A percentile compares a stretch with the other conserved stretches of the same genome.
phyloP scores from a whole-genome alignment of 2,113 vertebrate genomes.

The Aleadryas rufinucha region DNA sequence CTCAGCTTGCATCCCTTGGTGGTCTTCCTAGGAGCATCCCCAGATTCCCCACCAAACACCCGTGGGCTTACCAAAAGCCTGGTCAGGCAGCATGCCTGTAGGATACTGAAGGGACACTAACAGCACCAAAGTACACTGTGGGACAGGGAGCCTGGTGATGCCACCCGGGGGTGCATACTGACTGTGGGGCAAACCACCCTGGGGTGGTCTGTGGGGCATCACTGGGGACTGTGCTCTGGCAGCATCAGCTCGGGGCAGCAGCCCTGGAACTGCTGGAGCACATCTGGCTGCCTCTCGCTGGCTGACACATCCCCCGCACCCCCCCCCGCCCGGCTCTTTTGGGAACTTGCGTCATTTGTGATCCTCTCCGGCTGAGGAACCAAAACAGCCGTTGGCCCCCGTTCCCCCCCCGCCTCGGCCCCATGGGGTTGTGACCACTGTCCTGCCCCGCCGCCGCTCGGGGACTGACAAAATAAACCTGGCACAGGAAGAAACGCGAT shows the following conservation, averaged over 20 bases:
- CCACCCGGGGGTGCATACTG: fast-evolving
- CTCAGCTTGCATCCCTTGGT: not conserved
- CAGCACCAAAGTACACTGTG: no score
- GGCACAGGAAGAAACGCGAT: not conserved
- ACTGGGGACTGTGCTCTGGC: not conserved
- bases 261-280: not conserved
- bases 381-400: not conserved
- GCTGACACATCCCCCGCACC: not conserved
- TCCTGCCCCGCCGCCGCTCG: not conserved
- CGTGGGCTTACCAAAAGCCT: fast-evolving
- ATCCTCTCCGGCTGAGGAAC: not conserved
- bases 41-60: not conserved
- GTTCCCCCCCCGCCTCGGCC: not conserved
- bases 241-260: not conserved
- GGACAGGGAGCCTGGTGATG: fast-evolving
- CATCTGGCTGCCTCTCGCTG: not conserved
- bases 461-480: constrained; percentile 10
- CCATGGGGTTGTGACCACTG: not conserved
- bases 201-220: no score
- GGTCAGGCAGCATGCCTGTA: not conserved
- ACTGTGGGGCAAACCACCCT: not conserved
- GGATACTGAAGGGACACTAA: not conserved
- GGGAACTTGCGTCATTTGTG: constrained; percentile 44
- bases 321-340: not conserved
- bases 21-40: not conserved